These are phyloP conservation scores for Chironomus tentans DNA, from an alignment of 2,888 invertebrate species.

Conservation along the genomic window DNA sequence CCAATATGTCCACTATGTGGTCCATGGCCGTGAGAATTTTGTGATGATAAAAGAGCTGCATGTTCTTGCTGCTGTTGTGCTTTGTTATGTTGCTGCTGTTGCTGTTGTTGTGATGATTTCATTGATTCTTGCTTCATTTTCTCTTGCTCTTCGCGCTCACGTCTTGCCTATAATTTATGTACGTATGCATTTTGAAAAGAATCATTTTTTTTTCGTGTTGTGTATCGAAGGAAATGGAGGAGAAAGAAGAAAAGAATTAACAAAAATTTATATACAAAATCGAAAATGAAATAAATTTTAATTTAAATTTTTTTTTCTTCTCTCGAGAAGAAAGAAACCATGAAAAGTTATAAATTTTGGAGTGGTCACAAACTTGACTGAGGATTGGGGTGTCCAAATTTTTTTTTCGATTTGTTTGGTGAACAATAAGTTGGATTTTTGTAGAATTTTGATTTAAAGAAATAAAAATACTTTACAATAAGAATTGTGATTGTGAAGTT, in stretches of 20 bases:
- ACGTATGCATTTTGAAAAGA: too few relatives aligned
- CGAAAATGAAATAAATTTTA: too few relatives aligned
- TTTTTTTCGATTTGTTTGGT: too few relatives aligned
- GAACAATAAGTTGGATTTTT: too few relatives aligned
- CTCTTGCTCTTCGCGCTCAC: conserved; percentile 84
- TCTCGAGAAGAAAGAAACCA: not conserved
- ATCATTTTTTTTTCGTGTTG: too few relatives aligned
- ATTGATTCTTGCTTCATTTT: conserved; percentile 84
- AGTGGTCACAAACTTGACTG: not conserved
- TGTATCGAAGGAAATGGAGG: conserved; percentile 1
- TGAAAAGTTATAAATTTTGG: conserved; percentile 2
- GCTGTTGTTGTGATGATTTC: conserved; percentile 71
- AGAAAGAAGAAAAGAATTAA: conserved; percentile 22
- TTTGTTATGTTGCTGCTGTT: conserved; percentile 52
- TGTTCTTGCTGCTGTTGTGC: conserved; percentile 39
- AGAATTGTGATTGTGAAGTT: too few relatives aligned
- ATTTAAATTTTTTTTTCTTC: not conserved
- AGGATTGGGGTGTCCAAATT: too few relatives aligned
- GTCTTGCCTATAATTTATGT: conserved; percentile 50
- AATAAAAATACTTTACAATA: too few relatives aligned
- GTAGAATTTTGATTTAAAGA: too few relatives aligned
- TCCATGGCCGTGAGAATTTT: conserved; percentile 30
- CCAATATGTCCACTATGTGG: conserved; percentile 31
- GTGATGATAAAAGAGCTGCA: conserved; percentile 40
- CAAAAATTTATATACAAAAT: too few relatives aligned